A percentile compares a stretch with the other conserved stretches of the same genome.
Conservation (phyloP, 2,888 invertebrate species). For the Cistogaster globosa region DNA sequence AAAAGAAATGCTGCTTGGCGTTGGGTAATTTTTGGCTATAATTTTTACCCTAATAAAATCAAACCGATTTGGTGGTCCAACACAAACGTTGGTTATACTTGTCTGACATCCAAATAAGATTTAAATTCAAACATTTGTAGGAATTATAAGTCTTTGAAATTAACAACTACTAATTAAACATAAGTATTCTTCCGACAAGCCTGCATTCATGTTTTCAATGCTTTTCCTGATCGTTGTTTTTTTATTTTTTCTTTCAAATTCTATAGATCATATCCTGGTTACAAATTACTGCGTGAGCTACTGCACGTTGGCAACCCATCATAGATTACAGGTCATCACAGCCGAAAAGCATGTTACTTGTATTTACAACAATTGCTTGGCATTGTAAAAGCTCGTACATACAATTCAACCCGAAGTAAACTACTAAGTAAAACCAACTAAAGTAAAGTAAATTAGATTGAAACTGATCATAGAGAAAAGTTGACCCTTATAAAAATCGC, state of each 20-base stretch:
- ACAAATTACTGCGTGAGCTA: constrained; percentile 71
- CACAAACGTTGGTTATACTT: too few relatives aligned
- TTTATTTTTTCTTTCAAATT: constrained; percentile 9
- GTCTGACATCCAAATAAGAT: too few relatives aligned
- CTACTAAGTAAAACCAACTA: neutral
- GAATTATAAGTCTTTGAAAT: neutral
- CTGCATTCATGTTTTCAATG: constrained; percentile 40
- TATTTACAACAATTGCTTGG: constrained; percentile 34
- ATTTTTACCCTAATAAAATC: too few relatives aligned
- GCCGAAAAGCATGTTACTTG: constrained; percentile 29
- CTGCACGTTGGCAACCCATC: constrained; percentile 70
- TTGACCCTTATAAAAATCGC: constrained; percentile 65
- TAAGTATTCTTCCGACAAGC: constrained; percentile 31
- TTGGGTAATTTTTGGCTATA: too few relatives aligned
- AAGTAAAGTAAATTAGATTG: constrained; percentile 60
- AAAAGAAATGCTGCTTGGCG: too few relatives aligned
- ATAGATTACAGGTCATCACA: constrained; percentile 65
- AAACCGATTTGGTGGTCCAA: too few relatives aligned
- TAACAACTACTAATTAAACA: constrained; percentile 41
- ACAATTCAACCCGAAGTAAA: neutral
- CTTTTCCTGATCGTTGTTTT: neutral
- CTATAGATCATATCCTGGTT: constrained; percentile 58
- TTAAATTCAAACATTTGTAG: neutral
- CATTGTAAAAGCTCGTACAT: constrained; percentile 14
- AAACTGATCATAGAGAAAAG: constrained; percentile 68